Evolutionary conservation across 2,113 vertebrate species (phyloP), one percentile per base, ranked within the genome.

Genomic region (Anhinga anhinga): DNA sequence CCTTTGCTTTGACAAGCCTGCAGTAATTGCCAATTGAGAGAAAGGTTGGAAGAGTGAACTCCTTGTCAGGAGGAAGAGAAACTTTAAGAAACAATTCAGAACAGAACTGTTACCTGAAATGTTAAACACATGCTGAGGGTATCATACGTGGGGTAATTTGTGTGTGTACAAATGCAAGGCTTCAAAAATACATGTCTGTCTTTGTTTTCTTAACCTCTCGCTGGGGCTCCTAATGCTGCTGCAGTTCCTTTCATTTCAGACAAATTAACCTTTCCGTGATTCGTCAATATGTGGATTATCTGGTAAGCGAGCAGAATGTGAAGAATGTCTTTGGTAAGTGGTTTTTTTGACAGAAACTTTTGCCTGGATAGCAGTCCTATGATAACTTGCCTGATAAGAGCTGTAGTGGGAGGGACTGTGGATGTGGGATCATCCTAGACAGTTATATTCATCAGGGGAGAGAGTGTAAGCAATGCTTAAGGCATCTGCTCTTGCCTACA

Each of bases 291-390:
- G 97, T 99, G 94, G 98, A 99, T 96, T 99, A 99, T 86, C 98
- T 99, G 90, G 96, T 96, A 81, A 94, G 98, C 15, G 92, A 98
- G 86, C 99, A 99, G 97, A 97, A 98, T 10, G 98, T 99, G 69
- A 98, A 98, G 93, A 98, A 76, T 2, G 74, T 99, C 81, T 99
- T 99, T 97, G 99, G 99, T 99, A 98, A 99, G 99, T 98, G 42
- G 42, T 65, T 66, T 53, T 74, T 70, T 76, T 44, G 17, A 55
- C 38, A 53, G 42, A 70, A 71, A 65, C 25, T 62, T 86, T 67
- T 59, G 19, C 26, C 38, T 58, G 30, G 15, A 26, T 69, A 25
- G n/a, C n/a, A 77, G 9, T 47, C 26, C 21, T 62, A 9, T 49
- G 65, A 10, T 76, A 21, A 18, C 74, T 81, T 69, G 29, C 23